Conservation (phyloP, 2,797 vertebrate genomes). For the Tenualosa ilisha region DNA sequence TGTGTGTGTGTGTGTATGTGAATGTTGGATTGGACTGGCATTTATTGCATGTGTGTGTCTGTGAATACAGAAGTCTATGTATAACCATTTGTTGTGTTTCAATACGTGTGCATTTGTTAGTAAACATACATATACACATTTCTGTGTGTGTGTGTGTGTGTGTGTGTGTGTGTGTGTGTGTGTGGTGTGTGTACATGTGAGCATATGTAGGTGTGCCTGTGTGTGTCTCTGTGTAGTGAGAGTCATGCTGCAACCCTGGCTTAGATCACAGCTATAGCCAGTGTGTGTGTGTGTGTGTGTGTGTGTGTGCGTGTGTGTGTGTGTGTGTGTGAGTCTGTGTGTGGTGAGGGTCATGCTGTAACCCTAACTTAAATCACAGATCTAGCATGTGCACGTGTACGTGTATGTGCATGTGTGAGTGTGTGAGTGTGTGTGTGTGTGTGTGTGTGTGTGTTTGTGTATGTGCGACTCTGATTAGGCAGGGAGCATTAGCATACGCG, state of each 20-base stretch:
- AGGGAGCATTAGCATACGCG: constrained; percentile 8
- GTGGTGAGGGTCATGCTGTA: not conserved
- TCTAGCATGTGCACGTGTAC: not conserved
- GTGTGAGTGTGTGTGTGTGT: not conserved
- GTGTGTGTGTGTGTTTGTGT: not conserved
- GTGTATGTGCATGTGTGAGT: not conserved
- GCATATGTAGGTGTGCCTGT: not conserved
- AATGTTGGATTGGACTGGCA: not conserved
- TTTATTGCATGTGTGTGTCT: not conserved
- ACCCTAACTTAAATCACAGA: too few species aligned
- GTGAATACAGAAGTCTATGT: not conserved
- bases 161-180: not conserved
- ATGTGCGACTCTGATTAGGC: not conserved
- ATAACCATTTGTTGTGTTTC: not conserved
- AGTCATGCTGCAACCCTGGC: not conserved
- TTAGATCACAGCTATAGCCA: not conserved
- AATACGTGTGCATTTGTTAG: too few species aligned
- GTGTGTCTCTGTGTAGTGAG: not conserved
- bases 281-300: not conserved
- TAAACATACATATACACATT: not conserved
- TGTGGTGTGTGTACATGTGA: not conserved
- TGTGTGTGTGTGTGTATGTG: not conserved
- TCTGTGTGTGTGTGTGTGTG: not conserved
- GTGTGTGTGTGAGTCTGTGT: not conserved
- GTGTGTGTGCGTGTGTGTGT: not conserved